Percentiles rank a stretch among this genome's conserved stretches.
These are phyloP conservation scores for Catharus fuscescens DNA, from an alignment of 2,113 vertebrate genomes.

Conservation along the genomic window DNA sequence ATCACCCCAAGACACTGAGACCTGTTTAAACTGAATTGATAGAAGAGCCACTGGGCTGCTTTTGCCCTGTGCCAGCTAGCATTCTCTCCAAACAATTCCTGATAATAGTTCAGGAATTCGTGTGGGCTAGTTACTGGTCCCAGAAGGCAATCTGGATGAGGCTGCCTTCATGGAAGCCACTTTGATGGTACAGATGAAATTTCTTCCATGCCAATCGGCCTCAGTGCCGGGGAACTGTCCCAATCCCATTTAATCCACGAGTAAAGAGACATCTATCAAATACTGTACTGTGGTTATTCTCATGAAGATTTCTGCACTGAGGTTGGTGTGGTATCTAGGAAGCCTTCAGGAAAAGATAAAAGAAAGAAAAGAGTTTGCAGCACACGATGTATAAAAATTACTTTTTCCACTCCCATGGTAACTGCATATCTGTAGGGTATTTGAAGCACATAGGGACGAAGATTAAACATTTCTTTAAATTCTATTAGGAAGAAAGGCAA, in stretches of 20 bases:
- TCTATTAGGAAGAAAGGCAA: background rate
- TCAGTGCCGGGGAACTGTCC: background rate
- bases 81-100: background rate
- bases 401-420: background rate
- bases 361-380: background rate
- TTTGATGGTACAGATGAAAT: background rate
- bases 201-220: fast-evolving
- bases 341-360: background rate
- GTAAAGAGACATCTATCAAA: background rate
- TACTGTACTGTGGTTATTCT: background rate
- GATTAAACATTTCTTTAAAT: background rate
- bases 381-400: background rate
- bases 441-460: background rate
- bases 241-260: background rate
- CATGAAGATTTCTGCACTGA: background rate
- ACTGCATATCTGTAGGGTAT: fast-evolving
- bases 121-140: background rate
- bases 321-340: background rate
- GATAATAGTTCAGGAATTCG: background rate
- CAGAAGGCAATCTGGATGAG: background rate
- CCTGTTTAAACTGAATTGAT: background rate
- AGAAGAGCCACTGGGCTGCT: background rate
- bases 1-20: background rate
- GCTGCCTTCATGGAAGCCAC: background rate
- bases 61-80: background rate